phyloP scores from a whole-genome alignment of 2,113 vertebrate species.

The Gymnorhina tibicen region DNA sequence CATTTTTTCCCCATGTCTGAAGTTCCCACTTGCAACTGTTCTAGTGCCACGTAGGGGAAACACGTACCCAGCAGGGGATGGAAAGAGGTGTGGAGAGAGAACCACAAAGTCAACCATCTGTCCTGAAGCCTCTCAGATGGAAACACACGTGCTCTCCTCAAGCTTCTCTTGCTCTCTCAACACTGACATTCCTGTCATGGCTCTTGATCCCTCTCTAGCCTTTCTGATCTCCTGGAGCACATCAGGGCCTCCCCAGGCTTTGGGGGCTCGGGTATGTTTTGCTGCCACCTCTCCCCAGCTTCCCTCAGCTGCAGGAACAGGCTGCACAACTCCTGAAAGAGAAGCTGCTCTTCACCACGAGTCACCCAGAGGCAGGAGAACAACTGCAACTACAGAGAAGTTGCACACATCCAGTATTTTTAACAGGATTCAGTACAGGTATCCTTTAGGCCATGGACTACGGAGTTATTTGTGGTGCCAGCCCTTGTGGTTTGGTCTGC shows the following conservation, averaged over 20 bases:
- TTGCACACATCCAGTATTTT: not conserved
- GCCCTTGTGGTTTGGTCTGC: not conserved
- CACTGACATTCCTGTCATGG: accelerated
- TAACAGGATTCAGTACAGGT: not conserved
- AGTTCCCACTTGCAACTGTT: not conserved
- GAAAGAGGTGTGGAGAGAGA: not conserved
- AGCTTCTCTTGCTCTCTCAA: not conserved
- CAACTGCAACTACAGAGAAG: not conserved
- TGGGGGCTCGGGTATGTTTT: accelerated
- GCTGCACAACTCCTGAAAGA: not conserved
- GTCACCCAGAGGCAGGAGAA: not conserved
- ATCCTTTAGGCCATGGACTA: not conserved
- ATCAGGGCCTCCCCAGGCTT: not conserved
- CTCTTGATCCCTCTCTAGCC: not conserved
- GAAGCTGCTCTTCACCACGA: not conserved
- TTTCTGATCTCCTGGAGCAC: not conserved
- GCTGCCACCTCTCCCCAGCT: not conserved
- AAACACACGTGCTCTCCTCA: not conserved
- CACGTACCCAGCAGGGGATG: accelerated
- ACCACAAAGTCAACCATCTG: not conserved
- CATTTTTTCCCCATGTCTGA: accelerated
- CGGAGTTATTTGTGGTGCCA: not conserved
- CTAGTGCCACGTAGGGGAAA: not conserved
- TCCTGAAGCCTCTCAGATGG: not conserved
- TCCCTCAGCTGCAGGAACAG: not conserved